Base-by-base conservation (phyloP, 2,888 invertebrate species). In the Copidosoma aretas region DNA sequence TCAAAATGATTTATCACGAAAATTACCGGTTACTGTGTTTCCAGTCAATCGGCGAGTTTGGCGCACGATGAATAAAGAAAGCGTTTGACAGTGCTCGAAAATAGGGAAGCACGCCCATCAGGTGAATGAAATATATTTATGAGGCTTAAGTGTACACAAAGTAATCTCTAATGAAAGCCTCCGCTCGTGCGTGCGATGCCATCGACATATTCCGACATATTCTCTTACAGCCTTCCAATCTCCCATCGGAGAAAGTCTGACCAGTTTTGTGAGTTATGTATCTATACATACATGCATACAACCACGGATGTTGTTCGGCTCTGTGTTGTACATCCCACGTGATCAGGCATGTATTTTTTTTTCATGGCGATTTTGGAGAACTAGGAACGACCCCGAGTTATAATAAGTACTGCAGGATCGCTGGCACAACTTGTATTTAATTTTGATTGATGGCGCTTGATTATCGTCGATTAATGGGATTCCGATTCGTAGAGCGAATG, bases 241-340 rank as follows among this genome's bases (percentile, higher is more conserved):
- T 32, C 8, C 32, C 32, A 8, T n/a, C 41, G 51, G 25, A 53
- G 46, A 43, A 22, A 46, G 52, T 43, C n/a, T 43, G 53, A 63
- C 62, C 59, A 67, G 67, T 67, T 61, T 62, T 22, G 52, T 67
- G 62, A 67, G 62, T 67, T 67, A 62, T 58, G 53, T n/a, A 54
- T 39, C 22, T 46, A 52, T 17, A n/a, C 17, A 19, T n/a, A 51
- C 41, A 41, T 14, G 41, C 1, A 46, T 46, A 46, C 43, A 12
- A 2, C 4, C 17, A 14, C 17, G 43, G 14, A 17, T 46, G 43
- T 32, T 46, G 43, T 12, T 46, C 12, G 43, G 43, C 43, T 46
- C 43, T 14, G 14, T 15, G 43, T 17, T 17, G 32, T 24, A n/a
- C 46, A 46, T 19, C n/a, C 12, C 8, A 5, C 32, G 32, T 32